phyloP scores from a whole-genome alignment of 2,797 vertebrate species.

The Sciaenops ocellatus region DNA sequence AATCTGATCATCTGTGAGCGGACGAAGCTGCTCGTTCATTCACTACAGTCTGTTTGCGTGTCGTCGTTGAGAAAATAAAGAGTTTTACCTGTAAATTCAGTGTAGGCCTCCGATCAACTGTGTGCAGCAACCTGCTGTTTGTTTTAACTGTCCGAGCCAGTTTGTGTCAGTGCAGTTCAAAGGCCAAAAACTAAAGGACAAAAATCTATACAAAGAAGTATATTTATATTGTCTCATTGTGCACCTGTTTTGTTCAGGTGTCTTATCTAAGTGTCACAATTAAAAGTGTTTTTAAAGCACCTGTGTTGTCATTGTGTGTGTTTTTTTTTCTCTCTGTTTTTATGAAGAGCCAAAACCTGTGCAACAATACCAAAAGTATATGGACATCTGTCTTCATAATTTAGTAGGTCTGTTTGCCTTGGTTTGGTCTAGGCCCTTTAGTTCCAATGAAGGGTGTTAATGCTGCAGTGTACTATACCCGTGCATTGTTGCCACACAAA shows the following conservation, averaged over 20 bases:
- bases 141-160: conserved; percentile 74
- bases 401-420: not conserved
- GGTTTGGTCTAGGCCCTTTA: not conserved
- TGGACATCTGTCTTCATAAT: not conserved
- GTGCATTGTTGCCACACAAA: too few relatives aligned
- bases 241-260: conserved; percentile 87
- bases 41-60: conserved; percentile 23
- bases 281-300: conserved; percentile 84
- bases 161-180: conserved; percentile 71
- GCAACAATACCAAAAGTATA: not conserved
- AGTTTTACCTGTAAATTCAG: conserved; percentile 47
- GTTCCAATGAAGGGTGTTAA: not conserved
- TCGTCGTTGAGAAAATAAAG: conserved; percentile 18
- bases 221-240: conserved; percentile 85
- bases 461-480: too few relatives aligned
- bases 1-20: conserved; percentile 8
- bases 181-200: conserved; percentile 55
- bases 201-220: conserved; percentile 72
- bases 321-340: not conserved
- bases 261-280: conserved; percentile 74
- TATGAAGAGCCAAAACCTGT: too few relatives aligned
- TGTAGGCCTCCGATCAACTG: conserved; percentile 26
- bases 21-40: not conserved
- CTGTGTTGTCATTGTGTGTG: not conserved
- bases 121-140: conserved; percentile 68